Conservation (phyloP, 2,797 vertebrate genomes). For the Tragelaphus eurycerus region DNA sequence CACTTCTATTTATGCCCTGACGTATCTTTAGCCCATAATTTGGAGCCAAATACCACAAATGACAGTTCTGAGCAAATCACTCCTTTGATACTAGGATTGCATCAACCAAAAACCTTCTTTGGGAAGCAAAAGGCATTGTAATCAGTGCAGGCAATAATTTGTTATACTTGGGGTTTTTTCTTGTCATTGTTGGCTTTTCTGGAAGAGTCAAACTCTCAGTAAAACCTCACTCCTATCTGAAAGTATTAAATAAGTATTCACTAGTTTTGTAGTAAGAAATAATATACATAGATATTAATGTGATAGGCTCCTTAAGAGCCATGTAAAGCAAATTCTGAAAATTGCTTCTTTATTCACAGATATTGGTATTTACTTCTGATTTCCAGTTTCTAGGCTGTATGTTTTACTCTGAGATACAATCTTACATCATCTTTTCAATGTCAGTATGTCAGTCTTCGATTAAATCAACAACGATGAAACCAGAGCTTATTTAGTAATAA, state of each 20-base stretch:
- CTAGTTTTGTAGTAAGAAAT: slow-evolving; percentile 50
- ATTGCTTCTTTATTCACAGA: slow-evolving; percentile 59
- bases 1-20: slow-evolving; percentile 71
- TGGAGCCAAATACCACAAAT: slow-evolving; percentile 76
- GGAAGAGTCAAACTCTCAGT: slow-evolving; percentile 58
- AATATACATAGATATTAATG: slow-evolving; percentile 65
- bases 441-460: slow-evolving; percentile 26
- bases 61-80: slow-evolving; percentile 71
- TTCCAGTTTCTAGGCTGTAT: slow-evolving; percentile 59
- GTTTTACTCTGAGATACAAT: slow-evolving; percentile 55
- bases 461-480: slow-evolving; percentile 57
- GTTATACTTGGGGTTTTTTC: slow-evolving; percentile 52
- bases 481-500: slow-evolving; percentile 65
- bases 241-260: slow-evolving; percentile 66
- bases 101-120: slow-evolving; percentile 68
- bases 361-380: slow-evolving; percentile 67
- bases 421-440: slow-evolving; percentile 68
- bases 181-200: slow-evolving; percentile 68
- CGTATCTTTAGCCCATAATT: slow-evolving; percentile 72
- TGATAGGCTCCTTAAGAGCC: slow-evolving; percentile 71
- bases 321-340: slow-evolving; percentile 68
- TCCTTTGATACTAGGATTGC: slow-evolving; percentile 70
- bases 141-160: slow-evolving; percentile 66
- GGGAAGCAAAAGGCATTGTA: background rate
- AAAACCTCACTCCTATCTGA: slow-evolving; percentile 58